Evolutionary conservation across 2,113 vertebrate species (phyloP).

Genomic region (Planiliza haematocheilus): DNA sequence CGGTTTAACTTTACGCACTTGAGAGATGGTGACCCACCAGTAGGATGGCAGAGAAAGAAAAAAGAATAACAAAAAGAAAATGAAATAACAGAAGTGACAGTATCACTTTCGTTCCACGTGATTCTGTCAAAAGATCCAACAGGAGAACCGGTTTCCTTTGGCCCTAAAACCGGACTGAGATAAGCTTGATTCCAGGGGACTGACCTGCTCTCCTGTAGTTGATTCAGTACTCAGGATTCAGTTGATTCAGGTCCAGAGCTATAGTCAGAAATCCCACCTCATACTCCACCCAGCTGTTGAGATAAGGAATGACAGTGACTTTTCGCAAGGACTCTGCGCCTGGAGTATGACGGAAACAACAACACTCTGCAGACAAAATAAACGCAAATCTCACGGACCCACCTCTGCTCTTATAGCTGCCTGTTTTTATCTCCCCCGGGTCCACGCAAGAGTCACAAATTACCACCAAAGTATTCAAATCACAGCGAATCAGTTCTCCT

Average conservation of each 20-base stretch:
- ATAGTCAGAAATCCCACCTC: conserved; percentile 33
- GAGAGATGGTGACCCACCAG: background rate
- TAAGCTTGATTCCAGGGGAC: conserved; percentile 3
- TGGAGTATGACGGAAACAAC: no score
- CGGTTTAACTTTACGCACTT: background rate
- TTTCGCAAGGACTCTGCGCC: background rate
- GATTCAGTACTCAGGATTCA: conserved; percentile 9
- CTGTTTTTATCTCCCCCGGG: background rate
- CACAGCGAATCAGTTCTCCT: no score
- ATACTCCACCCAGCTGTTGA: conserved; percentile 64
- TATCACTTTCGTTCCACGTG: conserved; percentile 16
- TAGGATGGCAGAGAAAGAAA: background rate
- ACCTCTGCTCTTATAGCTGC: background rate
- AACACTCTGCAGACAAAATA: background rate
- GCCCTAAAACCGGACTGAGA: background rate
- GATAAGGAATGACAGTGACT: conserved; percentile 28
- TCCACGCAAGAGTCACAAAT: no score
- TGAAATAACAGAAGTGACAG: background rate
- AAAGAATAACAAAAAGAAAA: no score
- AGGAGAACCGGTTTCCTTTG: background rate
- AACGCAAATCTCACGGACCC: no score
- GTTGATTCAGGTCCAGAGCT: no score
- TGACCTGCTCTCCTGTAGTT: conserved; percentile 4
- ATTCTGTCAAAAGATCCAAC: background rate
- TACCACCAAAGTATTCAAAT: no score